A percentile compares a stretch with the other conserved stretches of the same genome.
phyloP scores from a whole-genome alignment of 2,113 vertebrate species.

The Mandrillus leucophaeus region DNA sequence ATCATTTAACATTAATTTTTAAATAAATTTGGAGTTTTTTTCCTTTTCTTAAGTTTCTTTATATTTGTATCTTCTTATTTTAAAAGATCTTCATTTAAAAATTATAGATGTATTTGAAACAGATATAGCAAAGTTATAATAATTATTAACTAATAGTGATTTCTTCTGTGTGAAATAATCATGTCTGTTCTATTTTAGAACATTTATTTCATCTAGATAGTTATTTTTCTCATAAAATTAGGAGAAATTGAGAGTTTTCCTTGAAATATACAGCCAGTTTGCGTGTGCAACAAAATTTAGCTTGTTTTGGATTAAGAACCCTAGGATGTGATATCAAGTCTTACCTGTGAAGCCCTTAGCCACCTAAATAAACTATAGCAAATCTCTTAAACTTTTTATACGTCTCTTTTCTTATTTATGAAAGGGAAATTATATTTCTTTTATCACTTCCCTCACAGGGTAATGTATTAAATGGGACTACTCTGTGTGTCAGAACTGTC shows the following conservation, averaged over 20 bases:
- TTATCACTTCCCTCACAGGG: neutral
- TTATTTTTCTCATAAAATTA: neutral
- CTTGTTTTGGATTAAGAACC: neutral
- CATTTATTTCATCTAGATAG: neutral
- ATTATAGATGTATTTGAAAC: neutral
- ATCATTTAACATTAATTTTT: neutral
- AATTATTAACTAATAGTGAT: neutral
- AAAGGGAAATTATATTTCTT: neutral
- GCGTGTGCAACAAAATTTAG: neutral
- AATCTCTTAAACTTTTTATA: neutral
- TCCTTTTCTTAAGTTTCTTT: neutral
- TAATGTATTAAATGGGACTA: neutral
- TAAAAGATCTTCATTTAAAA: neutral
- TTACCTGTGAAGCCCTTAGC: neutral
- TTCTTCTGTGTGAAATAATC: neutral
- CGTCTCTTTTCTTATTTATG: neutral
- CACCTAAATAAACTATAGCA: neutral
- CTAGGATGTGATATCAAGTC: neutral
- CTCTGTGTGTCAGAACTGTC: neutral
- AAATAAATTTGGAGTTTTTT: neutral
- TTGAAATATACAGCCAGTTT: neutral
- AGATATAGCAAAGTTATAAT: neutral
- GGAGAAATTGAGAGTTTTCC: neutral
- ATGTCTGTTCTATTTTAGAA: neutral
- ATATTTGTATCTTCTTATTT: neutral